Conservation (phyloP, 2,888 invertebrate genomes). For the Pachycephus smyrnensis region DNA sequence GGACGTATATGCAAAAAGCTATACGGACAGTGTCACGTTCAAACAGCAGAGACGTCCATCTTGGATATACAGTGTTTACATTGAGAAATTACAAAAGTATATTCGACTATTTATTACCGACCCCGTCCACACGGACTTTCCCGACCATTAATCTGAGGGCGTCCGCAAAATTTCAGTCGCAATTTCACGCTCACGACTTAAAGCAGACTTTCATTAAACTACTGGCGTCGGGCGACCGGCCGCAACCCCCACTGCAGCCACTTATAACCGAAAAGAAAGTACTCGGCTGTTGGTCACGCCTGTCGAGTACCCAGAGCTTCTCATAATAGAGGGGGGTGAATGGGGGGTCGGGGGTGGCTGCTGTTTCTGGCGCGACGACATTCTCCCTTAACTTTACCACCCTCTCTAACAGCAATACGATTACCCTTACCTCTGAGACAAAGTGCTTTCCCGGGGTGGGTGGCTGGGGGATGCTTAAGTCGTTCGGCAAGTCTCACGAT, state of each 20-base stretch:
- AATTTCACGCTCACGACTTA: conserved; percentile 11
- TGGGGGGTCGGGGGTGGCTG: background rate
- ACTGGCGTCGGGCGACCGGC: background rate
- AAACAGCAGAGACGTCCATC: background rate
- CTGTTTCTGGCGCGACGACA: background rate
- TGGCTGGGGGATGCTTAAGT: background rate
- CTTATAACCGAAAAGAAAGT: background rate
- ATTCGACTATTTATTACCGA: conserved; percentile 3
- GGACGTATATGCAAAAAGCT: background rate
- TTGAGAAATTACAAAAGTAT: background rate
- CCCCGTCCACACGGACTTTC: conserved; percentile 2
- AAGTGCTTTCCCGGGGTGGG: background rate
- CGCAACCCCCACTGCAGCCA: background rate
- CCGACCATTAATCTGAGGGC: conserved; percentile 4
- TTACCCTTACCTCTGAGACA: background rate
- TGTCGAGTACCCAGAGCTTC: background rate
- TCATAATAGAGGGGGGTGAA: background rate
- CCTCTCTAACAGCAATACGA: background rate
- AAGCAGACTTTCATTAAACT: conserved; percentile 8
- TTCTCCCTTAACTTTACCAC: background rate
- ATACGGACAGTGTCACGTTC: background rate
- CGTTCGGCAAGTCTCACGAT: background rate
- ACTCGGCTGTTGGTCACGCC: background rate
- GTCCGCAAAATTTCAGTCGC: background rate
- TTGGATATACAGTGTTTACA: background rate